Percentiles rank a stretch among this genome's conserved stretches.
phyloP scores from a whole-genome alignment of 2,888 invertebrate species.

The Galerucella calmariensis region DNA sequence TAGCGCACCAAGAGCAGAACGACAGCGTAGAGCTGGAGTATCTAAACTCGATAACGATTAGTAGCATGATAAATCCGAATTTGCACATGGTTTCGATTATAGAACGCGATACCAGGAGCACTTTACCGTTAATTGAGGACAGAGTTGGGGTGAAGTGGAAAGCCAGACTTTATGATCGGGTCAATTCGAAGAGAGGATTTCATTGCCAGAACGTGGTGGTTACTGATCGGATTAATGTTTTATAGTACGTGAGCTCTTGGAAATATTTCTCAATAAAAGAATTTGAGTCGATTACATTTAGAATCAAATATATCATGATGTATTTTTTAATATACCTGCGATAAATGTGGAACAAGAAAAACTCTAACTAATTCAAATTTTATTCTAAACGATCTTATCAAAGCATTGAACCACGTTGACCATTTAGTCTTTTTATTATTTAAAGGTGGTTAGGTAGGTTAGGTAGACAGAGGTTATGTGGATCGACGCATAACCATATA shows the following conservation, averaged over 20 bases:
- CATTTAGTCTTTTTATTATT: too few relatives aligned
- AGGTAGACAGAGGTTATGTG: too few relatives aligned
- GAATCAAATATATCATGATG: too few relatives aligned
- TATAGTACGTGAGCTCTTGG: conserved; percentile 17
- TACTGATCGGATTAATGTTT: conserved; percentile 4
- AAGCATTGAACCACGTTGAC: too few relatives aligned
- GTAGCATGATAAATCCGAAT: conserved; percentile 60
- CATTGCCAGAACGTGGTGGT: conserved; percentile 30
- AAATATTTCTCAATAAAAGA: not conserved
- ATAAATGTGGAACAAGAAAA: too few relatives aligned
- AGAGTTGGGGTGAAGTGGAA: conserved; percentile 34
- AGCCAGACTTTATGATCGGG: conserved; percentile 32
- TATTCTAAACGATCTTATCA: too few relatives aligned
- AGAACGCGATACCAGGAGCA: conserved; percentile 56
- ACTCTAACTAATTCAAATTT: too few relatives aligned
- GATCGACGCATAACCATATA: too few relatives aligned
- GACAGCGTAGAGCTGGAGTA: conserved; percentile 13
- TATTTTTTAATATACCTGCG: too few relatives aligned
- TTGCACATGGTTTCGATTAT: conserved; percentile 59
- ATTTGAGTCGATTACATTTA: not conserved
- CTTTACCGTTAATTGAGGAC: conserved; percentile 49
- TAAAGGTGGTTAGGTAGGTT: too few relatives aligned
- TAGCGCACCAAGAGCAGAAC: conserved; percentile 9
- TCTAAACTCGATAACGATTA: conserved; percentile 57
- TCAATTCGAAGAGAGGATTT: conserved; percentile 30